Percentiles rank a stretch among this genome's conserved stretches.
Evolutionary conservation across 2,797 vertebrate species (phyloP).

Genomic region (Gambelia wislizenii): DNA sequence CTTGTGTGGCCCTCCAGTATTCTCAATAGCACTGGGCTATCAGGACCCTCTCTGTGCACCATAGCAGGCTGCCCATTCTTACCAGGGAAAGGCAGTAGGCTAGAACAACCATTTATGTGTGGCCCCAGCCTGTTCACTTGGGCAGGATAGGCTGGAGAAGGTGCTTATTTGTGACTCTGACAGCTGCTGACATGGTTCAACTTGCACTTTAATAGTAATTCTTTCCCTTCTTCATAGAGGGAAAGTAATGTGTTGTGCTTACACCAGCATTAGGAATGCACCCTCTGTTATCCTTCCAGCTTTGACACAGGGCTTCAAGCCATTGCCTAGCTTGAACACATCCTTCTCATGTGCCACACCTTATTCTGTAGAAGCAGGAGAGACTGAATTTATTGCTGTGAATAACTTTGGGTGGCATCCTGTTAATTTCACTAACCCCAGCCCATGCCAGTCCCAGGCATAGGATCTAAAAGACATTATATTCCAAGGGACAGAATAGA

Average conservation of each 20-base stretch:
- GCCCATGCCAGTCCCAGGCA: neutral
- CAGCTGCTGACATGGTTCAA: conserved; percentile 3
- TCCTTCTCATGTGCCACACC: neutral
- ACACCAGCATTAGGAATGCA: neutral
- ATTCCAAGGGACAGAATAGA: neutral
- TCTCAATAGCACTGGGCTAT: neutral
- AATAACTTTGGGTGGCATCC: neutral
- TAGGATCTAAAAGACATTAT: neutral
- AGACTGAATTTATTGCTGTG: conserved; percentile 1
- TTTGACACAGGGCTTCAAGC: conserved; percentile 8
- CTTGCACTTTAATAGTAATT: conserved; percentile 31
- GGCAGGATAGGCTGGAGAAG: neutral
- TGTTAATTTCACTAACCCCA: neutral
- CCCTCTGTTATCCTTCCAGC: neutral
- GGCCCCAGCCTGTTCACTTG: neutral
- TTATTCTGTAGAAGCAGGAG: conserved; percentile 11
- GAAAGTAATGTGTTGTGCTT: conserved; percentile 28
- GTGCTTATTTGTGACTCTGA: neutral
- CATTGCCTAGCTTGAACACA: neutral
- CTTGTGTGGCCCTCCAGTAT: neutral
- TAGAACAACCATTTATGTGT: neutral
- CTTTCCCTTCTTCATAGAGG: conserved; percentile 17
- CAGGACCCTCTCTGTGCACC: neutral
- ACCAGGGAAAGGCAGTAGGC: neutral
- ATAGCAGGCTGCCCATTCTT: neutral